Evolutionary conservation across 2,113 vertebrate genomes (phyloP).

Genomic region (Oreotrochilus melanogaster): DNA sequence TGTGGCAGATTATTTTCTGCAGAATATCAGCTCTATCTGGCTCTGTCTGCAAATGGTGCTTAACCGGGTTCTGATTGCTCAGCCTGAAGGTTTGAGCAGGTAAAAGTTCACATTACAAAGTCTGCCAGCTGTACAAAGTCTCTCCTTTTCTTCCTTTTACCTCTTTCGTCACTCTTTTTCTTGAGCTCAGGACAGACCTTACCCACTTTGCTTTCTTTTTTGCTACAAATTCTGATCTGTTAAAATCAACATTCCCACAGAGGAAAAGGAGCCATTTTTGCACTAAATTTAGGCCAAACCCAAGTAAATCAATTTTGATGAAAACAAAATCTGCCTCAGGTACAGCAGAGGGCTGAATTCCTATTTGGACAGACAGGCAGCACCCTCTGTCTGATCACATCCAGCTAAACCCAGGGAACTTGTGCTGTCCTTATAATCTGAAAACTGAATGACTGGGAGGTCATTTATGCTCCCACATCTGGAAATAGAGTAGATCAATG

Average conservation of each 20-base stretch:
- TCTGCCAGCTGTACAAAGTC: background rate
- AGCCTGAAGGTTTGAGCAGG: background rate
- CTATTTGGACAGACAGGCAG: background rate
- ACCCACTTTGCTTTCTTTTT: background rate
- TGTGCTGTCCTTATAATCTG: background rate
- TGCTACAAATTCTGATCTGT: background rate
- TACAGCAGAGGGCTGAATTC: background rate
- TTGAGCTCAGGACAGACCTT: background rate
- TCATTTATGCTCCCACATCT: background rate
- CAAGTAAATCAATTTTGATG: background rate
- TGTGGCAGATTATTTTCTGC: background rate
- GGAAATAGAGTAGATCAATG: background rate
- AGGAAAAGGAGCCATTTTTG: background rate
- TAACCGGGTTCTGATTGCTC: background rate
- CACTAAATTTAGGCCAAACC: background rate
- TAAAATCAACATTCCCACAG: background rate
- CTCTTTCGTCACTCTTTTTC: rapidly evolving
- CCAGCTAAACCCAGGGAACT: rapidly evolving
- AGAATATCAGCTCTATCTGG: background rate
- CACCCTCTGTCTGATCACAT: background rate
- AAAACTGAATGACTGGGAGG: background rate
- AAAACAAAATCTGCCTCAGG: background rate
- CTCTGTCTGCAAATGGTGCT: background rate
- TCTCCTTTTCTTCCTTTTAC: background rate
- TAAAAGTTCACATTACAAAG: background rate